phyloP scores from a whole-genome alignment of 2,797 vertebrate species.

The Danio kyathit region DNA sequence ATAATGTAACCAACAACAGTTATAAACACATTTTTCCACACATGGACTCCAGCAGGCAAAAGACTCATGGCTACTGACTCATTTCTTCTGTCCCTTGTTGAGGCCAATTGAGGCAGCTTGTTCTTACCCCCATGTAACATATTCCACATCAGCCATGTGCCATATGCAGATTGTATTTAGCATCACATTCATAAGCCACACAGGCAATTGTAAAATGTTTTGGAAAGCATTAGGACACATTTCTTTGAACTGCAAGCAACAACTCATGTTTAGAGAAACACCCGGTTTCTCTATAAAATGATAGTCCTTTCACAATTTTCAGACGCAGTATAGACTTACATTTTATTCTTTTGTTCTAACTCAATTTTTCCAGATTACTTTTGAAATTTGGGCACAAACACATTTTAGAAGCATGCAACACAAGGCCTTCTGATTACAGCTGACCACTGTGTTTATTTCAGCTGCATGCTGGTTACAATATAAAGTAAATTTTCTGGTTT shows the following conservation, averaged over 20 bases:
- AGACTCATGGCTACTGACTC: slow-evolving; percentile 32
- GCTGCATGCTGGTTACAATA: slow-evolving; percentile 49
- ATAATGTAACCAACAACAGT: slow-evolving; percentile 3
- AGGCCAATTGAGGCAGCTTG: slow-evolving; percentile 16
- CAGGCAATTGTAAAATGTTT: background rate
- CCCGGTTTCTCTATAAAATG: slow-evolving; percentile 30
- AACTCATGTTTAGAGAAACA: slow-evolving; percentile 15
- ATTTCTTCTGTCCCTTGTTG: slow-evolving; percentile 41
- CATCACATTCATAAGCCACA: slow-evolving; percentile 15
- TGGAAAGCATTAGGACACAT: background rate
- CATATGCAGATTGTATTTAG: background rate
- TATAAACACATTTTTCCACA: slow-evolving; percentile 35
- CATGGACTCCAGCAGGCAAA: slow-evolving; percentile 23
- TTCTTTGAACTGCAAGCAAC: background rate
- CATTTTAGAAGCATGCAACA: slow-evolving; percentile 23
- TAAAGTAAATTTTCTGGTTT: slow-evolving; percentile 24
- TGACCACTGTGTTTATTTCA: slow-evolving; percentile 56
- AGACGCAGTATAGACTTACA: slow-evolving; percentile 53
- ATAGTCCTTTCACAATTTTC: slow-evolving; percentile 25
- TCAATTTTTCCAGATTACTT: slow-evolving; percentile 67
- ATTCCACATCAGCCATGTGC: background rate
- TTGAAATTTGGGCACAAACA: slow-evolving; percentile 16
- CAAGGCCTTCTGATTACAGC: slow-evolving; percentile 25
- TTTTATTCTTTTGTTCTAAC: slow-evolving; percentile 56
- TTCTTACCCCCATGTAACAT: slow-evolving; percentile 23